phyloP scores from a whole-genome alignment of 1,140 invertebrate genomes.

The Drosophila watanabei region DNA sequence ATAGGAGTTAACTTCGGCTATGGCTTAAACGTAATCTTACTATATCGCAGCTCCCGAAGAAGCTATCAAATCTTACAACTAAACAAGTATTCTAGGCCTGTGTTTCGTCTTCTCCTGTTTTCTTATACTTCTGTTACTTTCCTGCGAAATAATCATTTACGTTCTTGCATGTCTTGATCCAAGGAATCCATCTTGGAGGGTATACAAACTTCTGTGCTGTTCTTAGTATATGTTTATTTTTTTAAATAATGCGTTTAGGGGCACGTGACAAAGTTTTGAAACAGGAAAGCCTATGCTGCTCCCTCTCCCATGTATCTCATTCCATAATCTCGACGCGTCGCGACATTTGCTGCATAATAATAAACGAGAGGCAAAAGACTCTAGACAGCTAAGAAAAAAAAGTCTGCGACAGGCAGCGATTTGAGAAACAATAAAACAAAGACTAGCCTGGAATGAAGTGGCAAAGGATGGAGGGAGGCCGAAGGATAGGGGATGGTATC shows the following conservation, averaged over 20 bases:
- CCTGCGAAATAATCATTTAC: neutral
- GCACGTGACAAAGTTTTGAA: slow-evolving; percentile 52
- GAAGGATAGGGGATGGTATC: neutral
- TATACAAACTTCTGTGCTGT: slow-evolving; percentile 10
- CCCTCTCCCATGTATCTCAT: slow-evolving; percentile 16
- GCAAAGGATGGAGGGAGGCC: slow-evolving; percentile 6
- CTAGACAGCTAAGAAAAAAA: slow-evolving; percentile 32
- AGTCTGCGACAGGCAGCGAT: slow-evolving; percentile 59
- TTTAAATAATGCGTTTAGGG: slow-evolving; percentile 54
- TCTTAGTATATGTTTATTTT: slow-evolving; percentile 21
- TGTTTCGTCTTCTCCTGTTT: neutral
- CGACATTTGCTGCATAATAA: slow-evolving; percentile 65
- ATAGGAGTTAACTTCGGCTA: neutral
- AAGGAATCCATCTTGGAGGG: slow-evolving; percentile 16
- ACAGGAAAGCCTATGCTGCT: slow-evolving; percentile 28
- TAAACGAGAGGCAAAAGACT: slow-evolving; percentile 40
- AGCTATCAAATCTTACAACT: neutral
- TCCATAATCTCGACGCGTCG: slow-evolving; percentile 57
- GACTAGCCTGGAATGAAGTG: slow-evolving; percentile 39
- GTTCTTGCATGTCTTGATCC: neutral
- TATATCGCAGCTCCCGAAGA: neutral
- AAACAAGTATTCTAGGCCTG: neutral
- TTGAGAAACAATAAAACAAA: slow-evolving; percentile 62
- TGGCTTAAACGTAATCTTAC: neutral
- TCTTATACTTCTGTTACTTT: neutral